phyloP scores from a whole-genome alignment of 2,797 vertebrate genomes.

The Natrix natrix region DNA sequence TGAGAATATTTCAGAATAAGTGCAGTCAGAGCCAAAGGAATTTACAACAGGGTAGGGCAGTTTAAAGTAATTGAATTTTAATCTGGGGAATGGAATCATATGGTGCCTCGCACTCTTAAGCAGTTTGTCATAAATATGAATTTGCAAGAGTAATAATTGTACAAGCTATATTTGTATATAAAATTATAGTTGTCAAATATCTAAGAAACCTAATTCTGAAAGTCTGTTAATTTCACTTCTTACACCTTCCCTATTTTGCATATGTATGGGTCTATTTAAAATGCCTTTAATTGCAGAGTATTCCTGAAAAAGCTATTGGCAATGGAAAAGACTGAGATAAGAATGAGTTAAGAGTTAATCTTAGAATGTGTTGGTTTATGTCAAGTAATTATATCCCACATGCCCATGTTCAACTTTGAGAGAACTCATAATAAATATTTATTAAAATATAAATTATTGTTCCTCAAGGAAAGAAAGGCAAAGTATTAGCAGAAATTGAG shows the following conservation, averaged over 20 bases:
- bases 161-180: background rate
- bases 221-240: conserved; percentile 18
- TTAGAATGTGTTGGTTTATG: background rate
- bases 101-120: background rate
- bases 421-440: background rate
- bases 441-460: background rate
- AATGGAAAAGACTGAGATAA: background rate
- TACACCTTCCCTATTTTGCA: conserved; percentile 5
- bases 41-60: background rate
- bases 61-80: conserved; percentile 16
- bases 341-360: background rate
- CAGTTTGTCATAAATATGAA: conserved; percentile 23
- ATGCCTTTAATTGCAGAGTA: background rate
- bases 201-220: background rate
- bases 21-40: background rate
- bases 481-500: background rate
- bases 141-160: conserved; percentile 11
- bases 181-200: conserved; percentile 18
- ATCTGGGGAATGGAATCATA: conserved; percentile 8
- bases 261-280: conserved; percentile 1
- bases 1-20: conserved; percentile 6
- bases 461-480: background rate
- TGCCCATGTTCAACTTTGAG: background rate
- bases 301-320: background rate
- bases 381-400: background rate